These are phyloP conservation scores for Catharus minimus DNA, from an alignment of 2,113 vertebrate genomes.

Conservation along the genomic window DNA sequence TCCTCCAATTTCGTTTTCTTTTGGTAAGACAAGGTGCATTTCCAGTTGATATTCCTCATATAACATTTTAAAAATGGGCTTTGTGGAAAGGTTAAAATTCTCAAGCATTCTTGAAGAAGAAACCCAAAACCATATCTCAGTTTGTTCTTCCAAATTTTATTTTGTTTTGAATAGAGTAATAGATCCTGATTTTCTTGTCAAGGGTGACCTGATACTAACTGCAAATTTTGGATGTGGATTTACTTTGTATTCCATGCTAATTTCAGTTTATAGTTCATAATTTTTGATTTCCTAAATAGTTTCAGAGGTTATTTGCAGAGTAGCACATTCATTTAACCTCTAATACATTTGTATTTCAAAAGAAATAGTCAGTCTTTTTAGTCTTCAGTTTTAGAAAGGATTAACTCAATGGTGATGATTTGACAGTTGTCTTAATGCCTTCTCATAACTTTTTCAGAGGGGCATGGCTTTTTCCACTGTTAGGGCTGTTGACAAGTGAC, in stretches of 20 bases:
- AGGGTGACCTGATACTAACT: not conserved
- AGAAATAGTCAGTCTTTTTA: not conserved
- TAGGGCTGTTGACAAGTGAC: not conserved
- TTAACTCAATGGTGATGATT: not conserved
- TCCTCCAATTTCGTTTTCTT: not conserved
- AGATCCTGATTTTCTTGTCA: not conserved
- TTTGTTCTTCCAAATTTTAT: not conserved
- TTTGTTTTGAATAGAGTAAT: not conserved
- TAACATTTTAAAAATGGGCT: not conserved
- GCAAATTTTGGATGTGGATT: not conserved
- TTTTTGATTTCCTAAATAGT: not conserved
- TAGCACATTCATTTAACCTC: not conserved
- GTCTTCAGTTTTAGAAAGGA: not conserved
- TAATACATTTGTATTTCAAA: not conserved
- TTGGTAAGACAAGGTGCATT: not conserved
- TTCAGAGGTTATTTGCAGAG: not conserved
- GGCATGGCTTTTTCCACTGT: fast-evolving
- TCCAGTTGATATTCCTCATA: not conserved
- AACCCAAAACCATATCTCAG: not conserved
- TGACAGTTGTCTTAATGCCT: not conserved
- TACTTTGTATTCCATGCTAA: not conserved
- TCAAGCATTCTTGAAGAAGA: not conserved
- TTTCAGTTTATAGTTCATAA: not conserved
- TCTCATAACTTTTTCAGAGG: not conserved
- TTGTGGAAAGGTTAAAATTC: not conserved